Evolutionary conservation across 1,140 invertebrate species (phyloP).

Genomic region (Ganaspis sp.): DNA sequence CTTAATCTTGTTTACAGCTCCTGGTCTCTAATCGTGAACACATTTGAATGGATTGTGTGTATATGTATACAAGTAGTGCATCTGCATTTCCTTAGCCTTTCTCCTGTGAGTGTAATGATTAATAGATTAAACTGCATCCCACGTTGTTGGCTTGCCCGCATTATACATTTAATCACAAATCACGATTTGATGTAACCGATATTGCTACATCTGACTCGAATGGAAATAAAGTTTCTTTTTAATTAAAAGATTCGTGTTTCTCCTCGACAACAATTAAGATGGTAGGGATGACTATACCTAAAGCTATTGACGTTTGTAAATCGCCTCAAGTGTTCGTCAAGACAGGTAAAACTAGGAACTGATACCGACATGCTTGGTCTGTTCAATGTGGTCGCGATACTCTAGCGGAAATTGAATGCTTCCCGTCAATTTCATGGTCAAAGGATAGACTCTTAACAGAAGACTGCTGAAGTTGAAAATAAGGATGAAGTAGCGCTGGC

Average conservation of each 20-base stretch:
- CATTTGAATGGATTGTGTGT: too few relatives aligned
- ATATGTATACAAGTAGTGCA: background rate
- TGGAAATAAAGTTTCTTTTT: background rate
- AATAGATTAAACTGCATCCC: background rate
- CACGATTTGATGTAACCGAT: background rate
- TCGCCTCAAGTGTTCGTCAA: background rate
- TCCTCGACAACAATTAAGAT: background rate
- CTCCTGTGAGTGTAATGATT: background rate
- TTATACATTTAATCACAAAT: conserved; percentile 3
- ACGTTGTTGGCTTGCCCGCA: background rate
- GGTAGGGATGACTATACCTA: background rate
- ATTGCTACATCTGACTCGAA: background rate
- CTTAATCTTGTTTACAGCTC: background rate
- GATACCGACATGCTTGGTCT: background rate
- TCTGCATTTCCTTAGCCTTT: background rate
- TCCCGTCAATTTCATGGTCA: background rate
- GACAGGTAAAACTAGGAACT: background rate
- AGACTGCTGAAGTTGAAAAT: too few relatives aligned
- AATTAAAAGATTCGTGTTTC: background rate
- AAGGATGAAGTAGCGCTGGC: too few relatives aligned
- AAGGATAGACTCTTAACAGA: background rate
- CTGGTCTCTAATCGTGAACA: background rate
- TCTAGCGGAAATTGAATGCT: background rate
- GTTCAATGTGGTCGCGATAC: background rate
- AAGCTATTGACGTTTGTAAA: background rate